Evolutionary conservation across 2,797 vertebrate genomes (phyloP).

Genomic region (Tolypeutes matacus): DNA sequence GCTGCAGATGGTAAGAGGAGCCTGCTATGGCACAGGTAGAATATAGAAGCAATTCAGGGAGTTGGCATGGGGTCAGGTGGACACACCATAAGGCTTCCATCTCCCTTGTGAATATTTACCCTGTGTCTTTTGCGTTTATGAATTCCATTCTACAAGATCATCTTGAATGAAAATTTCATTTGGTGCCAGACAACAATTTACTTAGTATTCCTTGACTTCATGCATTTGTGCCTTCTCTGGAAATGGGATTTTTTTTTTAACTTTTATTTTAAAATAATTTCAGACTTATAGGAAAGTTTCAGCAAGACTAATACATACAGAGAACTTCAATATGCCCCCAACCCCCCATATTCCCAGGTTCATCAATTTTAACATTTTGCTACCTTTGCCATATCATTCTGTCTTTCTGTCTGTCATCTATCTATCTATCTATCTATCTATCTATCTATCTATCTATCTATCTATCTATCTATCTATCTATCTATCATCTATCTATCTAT

Average conservation of each 20-base stretch:
- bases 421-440: too few relatives aligned
- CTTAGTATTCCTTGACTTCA: neutral
- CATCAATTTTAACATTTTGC: too few relatives aligned
- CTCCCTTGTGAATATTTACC: neutral
- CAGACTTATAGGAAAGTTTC: too few relatives aligned
- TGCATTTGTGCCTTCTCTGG: slow-evolving; percentile 1
- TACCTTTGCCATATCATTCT: too few relatives aligned
- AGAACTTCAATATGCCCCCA: too few relatives aligned
- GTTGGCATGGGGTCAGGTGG: neutral
- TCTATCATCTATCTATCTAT: too few relatives aligned
- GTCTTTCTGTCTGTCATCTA: too few relatives aligned
- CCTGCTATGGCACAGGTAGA: neutral
- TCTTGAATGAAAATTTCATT: neutral
- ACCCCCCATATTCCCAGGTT: too few relatives aligned
- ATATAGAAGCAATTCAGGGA: neutral
- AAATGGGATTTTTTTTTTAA: neutral
- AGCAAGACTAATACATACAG: too few relatives aligned
- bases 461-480: too few relatives aligned
- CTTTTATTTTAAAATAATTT: too few relatives aligned
- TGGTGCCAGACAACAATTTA: neutral
- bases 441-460: too few relatives aligned
- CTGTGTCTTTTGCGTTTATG: neutral
- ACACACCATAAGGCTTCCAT: neutral
- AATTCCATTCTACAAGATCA: neutral
- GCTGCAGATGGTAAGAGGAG: neutral